Percentiles rank a stretch among this genome's conserved stretches.
phyloP scores from a whole-genome alignment of 2,797 vertebrate species.

The Apogon hyalosoma region DNA sequence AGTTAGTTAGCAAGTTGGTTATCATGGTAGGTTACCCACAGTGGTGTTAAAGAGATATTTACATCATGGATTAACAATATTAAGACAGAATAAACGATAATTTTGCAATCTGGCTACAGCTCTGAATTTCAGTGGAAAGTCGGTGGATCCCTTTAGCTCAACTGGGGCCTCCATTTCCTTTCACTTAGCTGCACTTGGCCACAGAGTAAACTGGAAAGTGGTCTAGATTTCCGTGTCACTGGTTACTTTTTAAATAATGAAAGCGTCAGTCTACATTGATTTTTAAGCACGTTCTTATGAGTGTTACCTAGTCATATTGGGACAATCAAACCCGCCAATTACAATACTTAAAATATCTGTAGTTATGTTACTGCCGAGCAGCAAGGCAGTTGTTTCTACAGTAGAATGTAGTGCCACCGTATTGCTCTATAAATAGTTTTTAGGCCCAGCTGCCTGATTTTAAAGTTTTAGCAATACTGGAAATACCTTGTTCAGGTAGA shows the following conservation, averaged over 20 bases:
- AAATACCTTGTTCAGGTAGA: neutral
- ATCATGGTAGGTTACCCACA: slow-evolving; percentile 22
- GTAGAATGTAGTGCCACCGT: slow-evolving; percentile 36
- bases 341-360: neutral
- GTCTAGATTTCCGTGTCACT: slow-evolving; percentile 10
- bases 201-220: slow-evolving; percentile 56
- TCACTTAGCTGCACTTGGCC: slow-evolving; percentile 44
- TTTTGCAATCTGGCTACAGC: neutral
- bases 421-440: slow-evolving; percentile 62
- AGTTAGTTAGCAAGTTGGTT: slow-evolving; percentile 55
- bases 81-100: neutral
- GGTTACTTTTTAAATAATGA: neutral
- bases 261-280: neutral
- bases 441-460: slow-evolving; percentile 10
- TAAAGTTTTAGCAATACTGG: slow-evolving; percentile 3
- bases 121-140: neutral
- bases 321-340: neutral
- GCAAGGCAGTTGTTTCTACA: slow-evolving; percentile 32
- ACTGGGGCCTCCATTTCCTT: slow-evolving; percentile 75
- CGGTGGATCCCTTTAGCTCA: slow-evolving; percentile 17
- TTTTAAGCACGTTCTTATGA: too few species aligned
- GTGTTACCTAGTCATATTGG: neutral
- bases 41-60: slow-evolving; percentile 10
- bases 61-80: neutral
- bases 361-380: slow-evolving; percentile 1